Percentiles rank a stretch among this genome's conserved stretches.
phyloP scores from a whole-genome alignment of 2,113 vertebrate genomes.

The Sphaerodactylus townsendi region DNA sequence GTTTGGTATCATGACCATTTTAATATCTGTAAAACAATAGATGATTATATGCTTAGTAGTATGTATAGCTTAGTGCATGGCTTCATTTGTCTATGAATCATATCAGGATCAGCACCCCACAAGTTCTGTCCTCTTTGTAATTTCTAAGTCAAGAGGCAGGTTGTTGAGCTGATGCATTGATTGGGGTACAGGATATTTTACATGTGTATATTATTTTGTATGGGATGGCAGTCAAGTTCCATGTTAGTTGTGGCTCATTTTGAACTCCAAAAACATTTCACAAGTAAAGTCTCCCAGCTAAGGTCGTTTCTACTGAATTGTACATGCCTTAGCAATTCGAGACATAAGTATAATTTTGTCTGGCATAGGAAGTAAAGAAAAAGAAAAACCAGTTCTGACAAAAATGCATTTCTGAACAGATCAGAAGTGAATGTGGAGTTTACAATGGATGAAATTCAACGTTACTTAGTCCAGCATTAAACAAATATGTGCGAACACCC shows the following conservation, averaged over 20 bases:
- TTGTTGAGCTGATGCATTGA: no score
- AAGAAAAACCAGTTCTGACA: not conserved
- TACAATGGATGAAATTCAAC: not conserved
- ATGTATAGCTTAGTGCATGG: slow-evolving; percentile 9
- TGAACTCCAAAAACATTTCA: not conserved
- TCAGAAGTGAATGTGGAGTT: not conserved
- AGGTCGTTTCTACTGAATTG: not conserved
- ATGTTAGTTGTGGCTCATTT: not conserved
- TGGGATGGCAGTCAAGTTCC: not conserved
- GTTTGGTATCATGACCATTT: slow-evolving; percentile 46
- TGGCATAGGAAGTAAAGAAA: not conserved
- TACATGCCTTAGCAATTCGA: not conserved
- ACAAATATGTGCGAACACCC: not conserved
- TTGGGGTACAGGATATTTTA: not conserved
- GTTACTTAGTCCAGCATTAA: not conserved
- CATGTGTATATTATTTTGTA: not conserved
- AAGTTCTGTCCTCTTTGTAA: not conserved
- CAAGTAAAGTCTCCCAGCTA: not conserved
- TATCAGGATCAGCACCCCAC: not conserved
- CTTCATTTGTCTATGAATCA: not conserved
- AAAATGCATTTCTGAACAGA: not conserved
- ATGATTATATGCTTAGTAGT: not conserved
- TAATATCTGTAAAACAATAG: slow-evolving; percentile 17
- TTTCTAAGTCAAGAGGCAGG: no score
- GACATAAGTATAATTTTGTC: not conserved